phyloP scores from a whole-genome alignment of 2,888 invertebrate species.

The Cordilura impudica region DNA sequence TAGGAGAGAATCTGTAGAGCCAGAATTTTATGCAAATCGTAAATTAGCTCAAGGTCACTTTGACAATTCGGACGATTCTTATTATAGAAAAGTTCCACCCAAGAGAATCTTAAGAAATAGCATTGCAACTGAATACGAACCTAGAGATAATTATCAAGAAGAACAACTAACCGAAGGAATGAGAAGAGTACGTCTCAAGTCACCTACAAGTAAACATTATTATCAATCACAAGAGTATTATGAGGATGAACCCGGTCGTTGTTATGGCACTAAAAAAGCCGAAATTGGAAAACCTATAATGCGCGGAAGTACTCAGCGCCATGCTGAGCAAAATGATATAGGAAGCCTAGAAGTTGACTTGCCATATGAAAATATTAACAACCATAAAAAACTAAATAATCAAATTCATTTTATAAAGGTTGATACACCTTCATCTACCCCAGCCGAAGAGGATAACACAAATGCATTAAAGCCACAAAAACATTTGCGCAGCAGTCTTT shows the following conservation, averaged over 20 bases:
- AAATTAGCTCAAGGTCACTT: conserved; percentile 5
- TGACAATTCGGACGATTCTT: conserved; percentile 32
- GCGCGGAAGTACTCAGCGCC: conserved; percentile 31
- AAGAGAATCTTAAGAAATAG: conserved; percentile 33
- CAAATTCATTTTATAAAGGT: background rate
- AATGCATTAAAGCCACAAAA: conserved; percentile 65
- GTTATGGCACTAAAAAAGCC: conserved; percentile 13
- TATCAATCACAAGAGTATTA: conserved; percentile 68
- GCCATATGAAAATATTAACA: conserved; percentile 49
- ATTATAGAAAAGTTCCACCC: conserved; percentile 16
- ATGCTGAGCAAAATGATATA: background rate
- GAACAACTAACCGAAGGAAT: conserved; percentile 67
- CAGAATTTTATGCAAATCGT: background rate
- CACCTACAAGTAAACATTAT: conserved; percentile 68
- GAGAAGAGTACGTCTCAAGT: conserved; percentile 65
- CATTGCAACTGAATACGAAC: background rate
- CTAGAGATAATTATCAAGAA: conserved; percentile 4
- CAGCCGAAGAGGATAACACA: conserved; percentile 45
- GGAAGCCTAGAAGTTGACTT: conserved; percentile 11
- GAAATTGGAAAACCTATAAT: conserved; percentile 38
- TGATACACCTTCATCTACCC: conserved; percentile 17
- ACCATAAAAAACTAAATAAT: conserved; percentile 55
- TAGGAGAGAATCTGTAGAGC: background rate
- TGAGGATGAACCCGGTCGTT: conserved; percentile 29
- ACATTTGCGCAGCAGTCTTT: conserved; percentile 76